A percentile compares a stretch with the other conserved stretches of the same genome.
Evolutionary conservation across 2,113 vertebrate genomes (phyloP).

Genomic region (Solea senegalensis): DNA sequence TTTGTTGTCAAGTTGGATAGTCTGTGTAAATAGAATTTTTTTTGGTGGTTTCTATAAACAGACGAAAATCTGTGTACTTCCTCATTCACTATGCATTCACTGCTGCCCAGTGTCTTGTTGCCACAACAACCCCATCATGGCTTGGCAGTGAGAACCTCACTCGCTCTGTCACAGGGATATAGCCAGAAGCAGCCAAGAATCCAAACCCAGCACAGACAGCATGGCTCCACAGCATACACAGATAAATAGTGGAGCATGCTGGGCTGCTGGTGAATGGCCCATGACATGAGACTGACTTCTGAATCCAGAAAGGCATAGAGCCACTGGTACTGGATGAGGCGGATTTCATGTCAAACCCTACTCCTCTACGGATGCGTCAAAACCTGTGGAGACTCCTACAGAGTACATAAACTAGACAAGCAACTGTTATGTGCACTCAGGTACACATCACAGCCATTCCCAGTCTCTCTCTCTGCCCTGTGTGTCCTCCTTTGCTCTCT

Average conservation of each 20-base stretch:
- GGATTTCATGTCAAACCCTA: constrained; percentile 24
- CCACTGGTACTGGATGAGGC: constrained; percentile 47
- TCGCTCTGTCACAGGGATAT: constrained; percentile 40
- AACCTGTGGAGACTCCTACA: constrained; percentile 36
- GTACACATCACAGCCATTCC: constrained; percentile 25
- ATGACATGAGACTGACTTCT: constrained; percentile 54
- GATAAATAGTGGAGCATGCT: constrained; percentile 60
- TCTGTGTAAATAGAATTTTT: background rate
- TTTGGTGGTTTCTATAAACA: constrained; percentile 3
- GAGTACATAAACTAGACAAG: constrained; percentile 45
- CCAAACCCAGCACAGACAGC: constrained; percentile 78
- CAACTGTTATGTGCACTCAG: constrained; percentile 33
- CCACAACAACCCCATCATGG: constrained; percentile 65
- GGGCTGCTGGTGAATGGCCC: constrained; percentile 60
- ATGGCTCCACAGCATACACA: constrained; percentile 74
- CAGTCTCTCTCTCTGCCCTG: constrained; percentile 1
- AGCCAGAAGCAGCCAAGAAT: constrained; percentile 54
- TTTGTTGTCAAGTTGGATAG: background rate
- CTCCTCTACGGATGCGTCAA: constrained; percentile 44
- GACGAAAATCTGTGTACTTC: constrained; percentile 19
- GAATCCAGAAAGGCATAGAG: constrained; percentile 39
- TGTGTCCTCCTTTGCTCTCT: constrained; percentile 51
- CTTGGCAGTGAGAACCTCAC: constrained; percentile 45
- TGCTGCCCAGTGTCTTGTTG: constrained; percentile 50
- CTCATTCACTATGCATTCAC: constrained; percentile 38